These are phyloP conservation scores for Nudaria mundana DNA, from an alignment of 2,888 invertebrate species.

Conservation along the genomic window DNA sequence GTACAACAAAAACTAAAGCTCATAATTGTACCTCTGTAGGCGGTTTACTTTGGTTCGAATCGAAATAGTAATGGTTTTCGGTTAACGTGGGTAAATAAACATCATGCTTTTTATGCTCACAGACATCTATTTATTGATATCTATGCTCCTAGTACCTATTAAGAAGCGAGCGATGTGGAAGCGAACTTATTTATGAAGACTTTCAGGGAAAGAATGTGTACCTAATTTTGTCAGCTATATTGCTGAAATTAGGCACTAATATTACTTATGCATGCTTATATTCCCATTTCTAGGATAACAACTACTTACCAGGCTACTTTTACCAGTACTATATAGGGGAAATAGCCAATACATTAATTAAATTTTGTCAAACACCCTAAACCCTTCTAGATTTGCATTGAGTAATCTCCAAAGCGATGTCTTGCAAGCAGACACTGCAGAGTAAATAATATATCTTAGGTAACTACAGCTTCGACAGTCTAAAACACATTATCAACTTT, in stretches of 20 bases:
- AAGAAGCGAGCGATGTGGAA: not conserved
- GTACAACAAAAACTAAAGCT: conserved; percentile 11
- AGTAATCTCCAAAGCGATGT: too few species aligned
- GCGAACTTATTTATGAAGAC: not conserved
- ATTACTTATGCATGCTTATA: too few species aligned
- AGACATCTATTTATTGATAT: not conserved
- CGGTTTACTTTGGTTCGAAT: conserved; percentile 29
- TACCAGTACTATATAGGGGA: not conserved
- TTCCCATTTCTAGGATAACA: too few species aligned
- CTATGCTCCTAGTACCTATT: not conserved
- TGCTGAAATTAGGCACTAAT: too few species aligned
- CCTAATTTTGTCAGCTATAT: too few species aligned
- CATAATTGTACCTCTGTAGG: conserved; percentile 29
- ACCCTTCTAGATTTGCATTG: too few species aligned
- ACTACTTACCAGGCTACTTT: too few species aligned
- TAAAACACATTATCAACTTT: conserved; percentile 25
- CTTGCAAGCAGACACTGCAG: too few species aligned
- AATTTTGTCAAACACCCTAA: too few species aligned
- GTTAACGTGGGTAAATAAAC: conserved; percentile 14
- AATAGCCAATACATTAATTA: too few species aligned
- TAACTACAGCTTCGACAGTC: conserved; percentile 21
- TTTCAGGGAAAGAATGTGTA: not conserved
- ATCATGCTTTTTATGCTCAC: not conserved
- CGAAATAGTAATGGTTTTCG: conserved; percentile 20
- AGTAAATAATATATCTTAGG: too few species aligned